phyloP scores from a whole-genome alignment of 1,140 invertebrate genomes.

The Eueides isabella region DNA sequence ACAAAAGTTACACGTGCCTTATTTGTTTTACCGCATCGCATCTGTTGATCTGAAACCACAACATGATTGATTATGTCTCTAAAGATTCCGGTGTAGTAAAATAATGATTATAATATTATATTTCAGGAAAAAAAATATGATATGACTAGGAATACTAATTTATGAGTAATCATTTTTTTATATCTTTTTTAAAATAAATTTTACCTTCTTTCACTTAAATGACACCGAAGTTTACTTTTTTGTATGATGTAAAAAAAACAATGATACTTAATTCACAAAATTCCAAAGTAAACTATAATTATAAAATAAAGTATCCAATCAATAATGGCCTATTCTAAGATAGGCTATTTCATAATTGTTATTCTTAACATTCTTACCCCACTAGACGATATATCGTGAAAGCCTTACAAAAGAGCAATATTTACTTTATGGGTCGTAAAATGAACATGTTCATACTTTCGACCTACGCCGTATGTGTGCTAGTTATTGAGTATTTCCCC shows the following conservation, averaged over 20 bases:
- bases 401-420: slow-evolving; percentile 19
- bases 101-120: neutral
- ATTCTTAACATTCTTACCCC: neutral
- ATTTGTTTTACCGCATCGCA: neutral
- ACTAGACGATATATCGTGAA: neutral
- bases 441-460: slow-evolving; percentile 17
- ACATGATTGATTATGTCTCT: slow-evolving; percentile 17
- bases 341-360: too few relatives aligned
- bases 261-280: too few relatives aligned
- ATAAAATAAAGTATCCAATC: neutral
- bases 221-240: too few relatives aligned
- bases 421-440: slow-evolving; percentile 17
- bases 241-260: too few relatives aligned
- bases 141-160: neutral
- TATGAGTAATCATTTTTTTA: too few relatives aligned
- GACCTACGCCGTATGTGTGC: slow-evolving; percentile 14
- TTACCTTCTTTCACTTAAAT: too few relatives aligned
- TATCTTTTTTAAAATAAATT: too few relatives aligned
- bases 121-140: neutral
- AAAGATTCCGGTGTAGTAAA: neutral
- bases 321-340: neutral
- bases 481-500: neutral
- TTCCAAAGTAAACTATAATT: too few relatives aligned
- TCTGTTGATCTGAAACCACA: neutral
- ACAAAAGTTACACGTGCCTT: neutral